phyloP scores from a whole-genome alignment of 2,113 vertebrate species.

The Oryzias javanicus region DNA sequence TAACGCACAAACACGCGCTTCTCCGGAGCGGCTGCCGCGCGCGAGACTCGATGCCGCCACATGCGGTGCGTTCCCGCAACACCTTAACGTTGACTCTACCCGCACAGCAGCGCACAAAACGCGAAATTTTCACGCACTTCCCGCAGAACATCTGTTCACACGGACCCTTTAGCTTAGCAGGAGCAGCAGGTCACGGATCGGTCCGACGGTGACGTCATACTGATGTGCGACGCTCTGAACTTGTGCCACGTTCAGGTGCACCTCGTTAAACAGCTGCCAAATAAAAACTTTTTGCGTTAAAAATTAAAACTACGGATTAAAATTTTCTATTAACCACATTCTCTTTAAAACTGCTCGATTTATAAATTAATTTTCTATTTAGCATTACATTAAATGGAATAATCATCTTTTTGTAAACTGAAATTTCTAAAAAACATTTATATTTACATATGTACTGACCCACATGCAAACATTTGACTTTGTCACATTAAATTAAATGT shows the following conservation, averaged over 20 bases:
- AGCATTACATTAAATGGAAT: no score
- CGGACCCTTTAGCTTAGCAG: constrained; percentile 47
- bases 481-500: no score
- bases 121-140: background rate
- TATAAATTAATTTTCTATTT: no score
- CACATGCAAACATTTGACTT: no score
- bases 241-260: constrained; percentile 17
- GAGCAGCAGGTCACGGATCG: constrained; percentile 63
- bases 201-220: constrained; percentile 64
- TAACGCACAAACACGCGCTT: constrained; percentile 31
- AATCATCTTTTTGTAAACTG: no score
- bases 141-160: constrained; percentile 32
- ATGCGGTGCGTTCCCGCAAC: no score
- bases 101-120: background rate
- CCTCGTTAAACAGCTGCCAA: constrained; percentile 7
- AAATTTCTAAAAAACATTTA: no score
- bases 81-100: background rate
- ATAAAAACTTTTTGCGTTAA: no score
- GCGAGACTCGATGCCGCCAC: background rate
- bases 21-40: constrained; percentile 6
- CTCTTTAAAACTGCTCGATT: no score
- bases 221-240: background rate
- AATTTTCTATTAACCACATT: no score
- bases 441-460: no score
- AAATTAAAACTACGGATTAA: no score